These are phyloP conservation scores for Leucoraja erinaceus DNA, from an alignment of 2,113 vertebrate genomes.

Conservation along the genomic window DNA sequence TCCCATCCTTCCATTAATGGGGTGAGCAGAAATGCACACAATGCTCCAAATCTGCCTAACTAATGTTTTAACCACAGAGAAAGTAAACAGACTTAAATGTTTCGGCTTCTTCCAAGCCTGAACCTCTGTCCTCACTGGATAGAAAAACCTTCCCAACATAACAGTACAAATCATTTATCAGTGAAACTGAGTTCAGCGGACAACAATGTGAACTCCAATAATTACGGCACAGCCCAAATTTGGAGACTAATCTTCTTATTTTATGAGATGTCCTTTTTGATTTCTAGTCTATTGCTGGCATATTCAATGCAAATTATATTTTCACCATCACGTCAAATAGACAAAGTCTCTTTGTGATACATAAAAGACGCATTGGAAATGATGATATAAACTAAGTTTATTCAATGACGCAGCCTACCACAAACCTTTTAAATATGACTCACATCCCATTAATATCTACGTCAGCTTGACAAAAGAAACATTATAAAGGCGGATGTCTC, in stretches of 20 bases:
- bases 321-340: not conserved
- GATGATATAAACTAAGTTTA: conserved; percentile 36
- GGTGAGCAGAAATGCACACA: no score
- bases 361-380: not conserved
- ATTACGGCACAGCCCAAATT: not conserved
- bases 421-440: conserved; percentile 44
- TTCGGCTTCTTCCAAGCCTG: no score
- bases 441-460: conserved; percentile 49
- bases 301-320: not conserved
- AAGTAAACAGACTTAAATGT: no score
- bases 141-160: no score
- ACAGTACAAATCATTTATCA: no score
- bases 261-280: not conserved
- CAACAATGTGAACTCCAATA: no score
- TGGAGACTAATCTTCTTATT: not conserved
- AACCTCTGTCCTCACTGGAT: no score
- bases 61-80: no score
- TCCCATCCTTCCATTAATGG: no score
- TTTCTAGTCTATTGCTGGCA: not conserved
- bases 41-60: no score
- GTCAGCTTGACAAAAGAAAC: conserved; percentile 48
- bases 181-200: no score
- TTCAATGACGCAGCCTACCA: conserved; percentile 39
- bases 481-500: conserved; percentile 38
- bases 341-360: not conserved